Evolutionary conservation across 2,113 vertebrate genomes (phyloP).

Genomic region (Sigmodon hispidus): DNA sequence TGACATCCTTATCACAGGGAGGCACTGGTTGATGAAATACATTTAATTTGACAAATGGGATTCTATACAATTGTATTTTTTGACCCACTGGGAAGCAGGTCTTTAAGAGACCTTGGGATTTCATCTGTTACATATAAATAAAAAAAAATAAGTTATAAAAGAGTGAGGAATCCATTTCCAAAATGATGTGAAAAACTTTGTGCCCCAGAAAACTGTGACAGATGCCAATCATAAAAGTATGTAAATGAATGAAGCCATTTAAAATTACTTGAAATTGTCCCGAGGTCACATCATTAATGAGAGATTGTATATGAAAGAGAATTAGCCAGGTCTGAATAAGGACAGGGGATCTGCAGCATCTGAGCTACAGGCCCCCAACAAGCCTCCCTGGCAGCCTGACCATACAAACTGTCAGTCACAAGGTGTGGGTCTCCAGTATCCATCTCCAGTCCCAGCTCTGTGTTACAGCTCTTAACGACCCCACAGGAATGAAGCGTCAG

Average conservation of each 20-base stretch:
- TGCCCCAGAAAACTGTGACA: neutral
- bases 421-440: neutral
- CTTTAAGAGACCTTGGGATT: neutral
- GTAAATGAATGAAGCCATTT: neutral
- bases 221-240: neutral
- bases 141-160: neutral
- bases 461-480: neutral
- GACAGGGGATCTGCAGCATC: neutral
- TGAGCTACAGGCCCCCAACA: neutral
- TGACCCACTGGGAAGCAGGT: neutral
- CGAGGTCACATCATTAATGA: neutral
- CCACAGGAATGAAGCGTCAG: neutral
- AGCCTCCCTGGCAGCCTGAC: too few species aligned
- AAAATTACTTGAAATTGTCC: neutral
- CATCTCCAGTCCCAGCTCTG: neutral
- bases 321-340: neutral
- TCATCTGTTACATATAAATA: neutral
- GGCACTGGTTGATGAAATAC: neutral
- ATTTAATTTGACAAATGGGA: neutral
- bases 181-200: neutral
- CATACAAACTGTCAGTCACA: neutral
- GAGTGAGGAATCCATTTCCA: neutral
- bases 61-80: neutral
- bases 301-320: neutral
- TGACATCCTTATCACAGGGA: neutral